Percentiles rank a stretch among this genome's conserved stretches.
These are phyloP conservation scores for Heterotilapia buettikoferi DNA, from an alignment of 2,113 vertebrate genomes.

Conservation along the genomic window DNA sequence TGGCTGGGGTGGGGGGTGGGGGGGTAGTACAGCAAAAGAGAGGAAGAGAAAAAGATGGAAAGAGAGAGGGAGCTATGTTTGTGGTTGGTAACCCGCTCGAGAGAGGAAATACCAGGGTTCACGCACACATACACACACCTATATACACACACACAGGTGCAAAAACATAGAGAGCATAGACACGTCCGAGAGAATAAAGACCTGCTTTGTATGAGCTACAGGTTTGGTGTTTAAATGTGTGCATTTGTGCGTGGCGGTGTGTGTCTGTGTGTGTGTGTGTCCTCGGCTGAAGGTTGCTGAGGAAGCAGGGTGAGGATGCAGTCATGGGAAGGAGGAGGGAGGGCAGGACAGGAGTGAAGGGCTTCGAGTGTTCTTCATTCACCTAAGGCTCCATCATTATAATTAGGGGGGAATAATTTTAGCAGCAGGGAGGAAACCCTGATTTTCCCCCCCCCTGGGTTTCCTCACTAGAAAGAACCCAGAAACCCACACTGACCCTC, in stretches of 20 bases:
- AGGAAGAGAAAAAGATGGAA: constrained; percentile 63
- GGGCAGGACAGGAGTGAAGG: constrained; percentile 46
- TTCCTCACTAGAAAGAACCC: constrained; percentile 31
- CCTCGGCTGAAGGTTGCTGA: constrained; percentile 60
- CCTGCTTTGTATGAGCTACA: constrained; percentile 65
- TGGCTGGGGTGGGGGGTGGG: not conserved
- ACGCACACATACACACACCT: constrained; percentile 16
- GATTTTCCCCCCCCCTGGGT: not conserved
- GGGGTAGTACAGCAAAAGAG: constrained; percentile 35
- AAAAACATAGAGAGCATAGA: constrained; percentile 66
- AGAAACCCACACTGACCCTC: constrained; percentile 33
- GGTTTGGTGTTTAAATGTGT: constrained; percentile 57
- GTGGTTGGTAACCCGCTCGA: constrained; percentile 72
- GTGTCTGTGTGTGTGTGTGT: constrained; percentile 37
- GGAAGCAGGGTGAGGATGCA: constrained; percentile 66
- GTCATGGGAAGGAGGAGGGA: constrained; percentile 43
- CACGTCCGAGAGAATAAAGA: constrained; percentile 65
- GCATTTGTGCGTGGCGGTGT: constrained; percentile 29
- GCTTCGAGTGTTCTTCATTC: constrained; percentile 59
- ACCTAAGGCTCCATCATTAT: constrained; percentile 55
- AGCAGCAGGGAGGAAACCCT: constrained; percentile 57
- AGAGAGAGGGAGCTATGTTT: constrained; percentile 73
- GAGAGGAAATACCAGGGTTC: constrained; percentile 67
- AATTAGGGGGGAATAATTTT: constrained; percentile 58
- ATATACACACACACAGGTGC: constrained; percentile 63